These are phyloP conservation scores for Adelges cooleyi DNA, from an alignment of 1,140 invertebrate species.

Conservation along the genomic window DNA sequence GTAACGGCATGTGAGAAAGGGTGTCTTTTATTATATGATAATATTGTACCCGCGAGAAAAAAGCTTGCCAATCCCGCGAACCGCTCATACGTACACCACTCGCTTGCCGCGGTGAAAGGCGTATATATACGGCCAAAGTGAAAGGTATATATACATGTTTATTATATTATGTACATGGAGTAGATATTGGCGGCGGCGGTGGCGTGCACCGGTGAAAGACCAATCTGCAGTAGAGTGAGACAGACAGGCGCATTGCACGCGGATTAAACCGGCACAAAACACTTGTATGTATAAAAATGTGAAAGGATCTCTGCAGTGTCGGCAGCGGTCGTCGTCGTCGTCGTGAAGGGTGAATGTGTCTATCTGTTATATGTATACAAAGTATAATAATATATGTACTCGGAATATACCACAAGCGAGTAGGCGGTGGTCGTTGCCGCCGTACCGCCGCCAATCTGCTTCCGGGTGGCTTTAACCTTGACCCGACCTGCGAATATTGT, in stretches of 20 bases:
- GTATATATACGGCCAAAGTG: not conserved
- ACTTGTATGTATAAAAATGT: not conserved
- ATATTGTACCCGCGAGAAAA: not conserved
- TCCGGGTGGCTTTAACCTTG: slow-evolving; percentile 9
- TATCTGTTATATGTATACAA: too few species aligned
- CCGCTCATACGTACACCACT: not conserved
- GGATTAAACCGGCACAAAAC: not conserved
- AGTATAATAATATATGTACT: not conserved
- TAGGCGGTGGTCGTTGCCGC: not conserved
- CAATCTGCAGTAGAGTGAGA: slow-evolving; percentile 1
- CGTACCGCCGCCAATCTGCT: not conserved
- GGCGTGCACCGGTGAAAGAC: slow-evolving; percentile 7
- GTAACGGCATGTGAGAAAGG: slow-evolving; percentile 8
- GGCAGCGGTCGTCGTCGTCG: not conserved
- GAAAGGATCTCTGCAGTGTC: slow-evolving; percentile 12
- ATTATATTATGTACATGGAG: too few species aligned
- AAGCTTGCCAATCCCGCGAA: slow-evolving; percentile 9
- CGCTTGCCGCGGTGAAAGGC: slow-evolving; percentile 14
- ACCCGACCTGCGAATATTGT: not conserved
- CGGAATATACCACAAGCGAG: not conserved
- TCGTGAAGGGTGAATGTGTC: slow-evolving; percentile 27
- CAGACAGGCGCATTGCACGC: slow-evolving; percentile 12
- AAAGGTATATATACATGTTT: not conserved
- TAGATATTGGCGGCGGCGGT: not conserved
- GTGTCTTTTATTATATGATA: not conserved